These are phyloP conservation scores for Apostichopus californicus DNA, from an alignment of 35 echinoderm and acorn worm species.

Conservation along the genomic window DNA sequence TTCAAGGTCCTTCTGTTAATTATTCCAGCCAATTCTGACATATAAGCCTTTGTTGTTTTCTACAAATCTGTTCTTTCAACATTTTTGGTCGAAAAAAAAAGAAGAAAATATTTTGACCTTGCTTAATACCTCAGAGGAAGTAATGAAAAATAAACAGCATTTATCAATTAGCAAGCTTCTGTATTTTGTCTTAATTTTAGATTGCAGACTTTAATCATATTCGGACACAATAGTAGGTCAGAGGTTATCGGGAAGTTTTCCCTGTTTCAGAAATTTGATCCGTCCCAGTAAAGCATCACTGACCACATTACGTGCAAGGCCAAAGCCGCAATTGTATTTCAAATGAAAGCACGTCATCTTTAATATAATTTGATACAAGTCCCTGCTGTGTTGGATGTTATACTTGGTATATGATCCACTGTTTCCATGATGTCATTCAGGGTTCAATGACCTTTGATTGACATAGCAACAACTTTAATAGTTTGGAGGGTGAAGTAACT, in stretches of 20 bases:
- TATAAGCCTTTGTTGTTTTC: too few species aligned
- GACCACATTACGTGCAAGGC: conserved; percentile 40
- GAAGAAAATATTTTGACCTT: too few species aligned
- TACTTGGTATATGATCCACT: neutral
- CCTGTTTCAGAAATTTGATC: neutral
- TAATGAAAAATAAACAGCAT: too few species aligned
- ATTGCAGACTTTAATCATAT: too few species aligned
- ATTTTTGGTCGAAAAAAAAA: too few species aligned
- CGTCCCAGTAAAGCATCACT: neutral
- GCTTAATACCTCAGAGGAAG: too few species aligned
- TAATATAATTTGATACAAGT: conserved; percentile 16
- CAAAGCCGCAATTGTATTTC: conserved; percentile 52
- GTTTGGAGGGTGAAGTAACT: neutral
- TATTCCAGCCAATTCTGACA: too few species aligned
- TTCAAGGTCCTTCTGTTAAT: too few species aligned
- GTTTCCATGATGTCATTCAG: neutral
- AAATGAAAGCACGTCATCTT: neutral
- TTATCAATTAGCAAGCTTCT: too few species aligned
- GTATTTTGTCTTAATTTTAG: too few species aligned
- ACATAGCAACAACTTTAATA: neutral
- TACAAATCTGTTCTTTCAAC: too few species aligned
- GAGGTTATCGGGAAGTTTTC: neutral
- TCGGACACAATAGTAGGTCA: neutral
- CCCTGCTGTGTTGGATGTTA: conserved; percentile 12
- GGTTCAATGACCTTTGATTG: conserved; percentile 33